Evolutionary conservation across 1,140 invertebrate species (phyloP).

Genomic region (Bombus sibiricus): DNA sequence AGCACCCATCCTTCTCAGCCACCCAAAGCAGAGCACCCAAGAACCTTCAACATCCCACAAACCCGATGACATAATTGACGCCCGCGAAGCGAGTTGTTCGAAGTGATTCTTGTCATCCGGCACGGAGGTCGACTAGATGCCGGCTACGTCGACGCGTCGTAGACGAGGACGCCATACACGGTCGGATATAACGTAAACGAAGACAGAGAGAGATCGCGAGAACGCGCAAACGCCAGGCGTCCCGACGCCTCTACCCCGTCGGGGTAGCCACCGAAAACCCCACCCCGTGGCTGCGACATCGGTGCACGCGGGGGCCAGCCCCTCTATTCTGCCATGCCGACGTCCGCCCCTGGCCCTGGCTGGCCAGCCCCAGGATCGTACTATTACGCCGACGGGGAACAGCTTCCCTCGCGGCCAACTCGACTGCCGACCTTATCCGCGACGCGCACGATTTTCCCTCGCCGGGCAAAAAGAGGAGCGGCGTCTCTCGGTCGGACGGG

Average conservation of each 20-base stretch:
- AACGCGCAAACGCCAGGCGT: conserved; percentile 70
- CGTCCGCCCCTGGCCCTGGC: conserved; percentile 68
- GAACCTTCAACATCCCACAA: not conserved
- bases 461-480: conserved; percentile 24
- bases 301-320: conserved; percentile 57
- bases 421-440: conserved; percentile 32
- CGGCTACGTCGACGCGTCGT: not conserved
- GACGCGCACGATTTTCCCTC: conserved; percentile 52
- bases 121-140: not conserved
- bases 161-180: not conserved
- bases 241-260: conserved; percentile 60
- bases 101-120: conserved; percentile 6
- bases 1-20: not conserved
- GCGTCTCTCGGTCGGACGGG: not conserved
- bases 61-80: conserved; percentile 14
- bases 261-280: conserved; percentile 54
- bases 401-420: conserved; percentile 64
- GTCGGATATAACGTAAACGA: not conserved
- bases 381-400: conserved; percentile 65
- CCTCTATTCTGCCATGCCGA: conserved; percentile 59
- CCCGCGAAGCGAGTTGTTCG: not conserved
- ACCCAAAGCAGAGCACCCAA: not conserved
- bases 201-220: not conserved
- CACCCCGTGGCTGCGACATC: conserved; percentile 55
- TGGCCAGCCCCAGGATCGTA: conserved; percentile 65